Conservation (phyloP, 2,113 vertebrate genomes). For the Laterallus jamaicensis region DNA sequence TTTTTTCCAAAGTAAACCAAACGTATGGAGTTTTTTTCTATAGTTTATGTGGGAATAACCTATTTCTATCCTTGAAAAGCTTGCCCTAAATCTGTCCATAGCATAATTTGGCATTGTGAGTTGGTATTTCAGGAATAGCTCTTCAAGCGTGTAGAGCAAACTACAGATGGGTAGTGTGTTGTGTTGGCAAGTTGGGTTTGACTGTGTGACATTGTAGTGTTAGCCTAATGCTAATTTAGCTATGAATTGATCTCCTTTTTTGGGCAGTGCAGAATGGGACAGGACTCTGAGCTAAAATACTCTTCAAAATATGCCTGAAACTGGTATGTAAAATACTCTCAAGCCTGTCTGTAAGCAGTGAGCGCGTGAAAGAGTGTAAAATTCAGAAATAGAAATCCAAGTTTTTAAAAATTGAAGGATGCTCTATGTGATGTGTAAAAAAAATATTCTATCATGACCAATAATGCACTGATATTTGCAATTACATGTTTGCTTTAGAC, state of each 20-base stretch:
- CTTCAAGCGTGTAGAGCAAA: not conserved
- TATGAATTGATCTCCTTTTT: not conserved
- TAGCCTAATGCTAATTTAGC: not conserved
- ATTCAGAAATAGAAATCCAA: not conserved
- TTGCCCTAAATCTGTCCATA: not conserved
- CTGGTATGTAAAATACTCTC: not conserved
- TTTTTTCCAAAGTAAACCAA: not conserved
- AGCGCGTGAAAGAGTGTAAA: not conserved
- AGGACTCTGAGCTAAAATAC: not conserved
- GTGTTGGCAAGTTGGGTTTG: not conserved
- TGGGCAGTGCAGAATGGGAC: not conserved
- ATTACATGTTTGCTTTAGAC: not conserved
- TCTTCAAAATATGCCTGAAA: not conserved
- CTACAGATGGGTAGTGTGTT: not conserved
- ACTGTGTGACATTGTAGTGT: not conserved
- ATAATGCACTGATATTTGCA: not conserved
- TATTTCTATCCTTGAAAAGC: not conserved
- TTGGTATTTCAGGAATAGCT: not conserved
- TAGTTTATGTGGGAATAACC: not conserved
- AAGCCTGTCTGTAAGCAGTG: not conserved
- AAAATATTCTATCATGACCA: not conserved
- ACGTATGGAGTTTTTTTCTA: not conserved
- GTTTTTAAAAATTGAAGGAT: not conserved
- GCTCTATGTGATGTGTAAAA: not conserved
- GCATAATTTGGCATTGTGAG: not conserved